Conservation (phyloP, 2,113 vertebrate species). For the Bothrops jararaca region DNA sequence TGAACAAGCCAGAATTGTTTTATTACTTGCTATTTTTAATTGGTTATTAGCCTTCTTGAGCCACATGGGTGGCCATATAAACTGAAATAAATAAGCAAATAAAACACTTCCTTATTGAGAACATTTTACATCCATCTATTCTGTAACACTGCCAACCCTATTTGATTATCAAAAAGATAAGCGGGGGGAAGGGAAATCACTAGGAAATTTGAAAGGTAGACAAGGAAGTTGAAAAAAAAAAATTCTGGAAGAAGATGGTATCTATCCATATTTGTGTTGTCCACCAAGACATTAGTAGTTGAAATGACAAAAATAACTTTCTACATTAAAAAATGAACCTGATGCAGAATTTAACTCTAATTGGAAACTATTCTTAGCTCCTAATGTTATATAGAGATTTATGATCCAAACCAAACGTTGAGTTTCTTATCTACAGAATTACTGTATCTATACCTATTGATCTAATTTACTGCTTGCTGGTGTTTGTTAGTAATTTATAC, state of each 20-base stretch:
- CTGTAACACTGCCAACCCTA: not conserved
- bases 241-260: not conserved
- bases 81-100: not conserved
- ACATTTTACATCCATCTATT: rapidly evolving
- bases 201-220: not conserved
- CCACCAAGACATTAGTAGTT: not conserved
- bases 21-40: not conserved
- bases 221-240: not conserved
- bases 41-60: not conserved
- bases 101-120: not conserved
- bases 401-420: not conserved
- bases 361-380: not conserved
- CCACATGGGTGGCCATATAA: not conserved
- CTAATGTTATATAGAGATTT: not conserved
- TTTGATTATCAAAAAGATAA: not conserved
- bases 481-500: not conserved
- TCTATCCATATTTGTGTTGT: not conserved
- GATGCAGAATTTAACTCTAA: not conserved
- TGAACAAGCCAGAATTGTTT: not conserved
- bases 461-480: not conserved
- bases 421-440: not conserved
- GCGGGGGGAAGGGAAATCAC: not conserved
- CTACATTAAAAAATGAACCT: not conserved
- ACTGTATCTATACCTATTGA: not conserved
- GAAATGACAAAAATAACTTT: not conserved